Conservation (phyloP, 2,113 vertebrate species). For the Nipponia nippon region DNA sequence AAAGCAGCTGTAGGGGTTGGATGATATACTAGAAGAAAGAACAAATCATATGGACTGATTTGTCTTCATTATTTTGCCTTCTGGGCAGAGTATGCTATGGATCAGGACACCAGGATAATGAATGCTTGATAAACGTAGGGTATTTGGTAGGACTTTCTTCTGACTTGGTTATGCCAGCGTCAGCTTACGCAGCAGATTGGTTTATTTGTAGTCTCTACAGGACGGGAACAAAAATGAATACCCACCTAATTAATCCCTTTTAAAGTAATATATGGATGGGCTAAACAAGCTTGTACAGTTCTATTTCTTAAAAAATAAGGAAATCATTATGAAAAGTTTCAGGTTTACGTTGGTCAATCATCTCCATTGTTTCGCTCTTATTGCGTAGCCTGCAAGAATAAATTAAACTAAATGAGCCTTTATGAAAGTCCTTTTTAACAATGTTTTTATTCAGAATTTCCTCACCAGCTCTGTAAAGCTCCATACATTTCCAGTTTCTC, state of each 20-base stretch:
- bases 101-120: not conserved
- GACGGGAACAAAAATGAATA: not conserved
- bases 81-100: not conserved
- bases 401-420: constrained; percentile 29
- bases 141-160: not conserved
- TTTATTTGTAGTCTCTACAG: not conserved
- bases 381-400: constrained; percentile 5
- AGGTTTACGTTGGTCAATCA: constrained; percentile 51
- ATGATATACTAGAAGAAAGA: not conserved
- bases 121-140: not conserved
- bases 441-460: constrained; percentile 43
- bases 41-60: not conserved
- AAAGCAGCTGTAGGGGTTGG: not conserved
- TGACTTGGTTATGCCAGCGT: not conserved
- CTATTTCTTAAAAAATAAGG: constrained; percentile 42
- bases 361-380: constrained; percentile 21
- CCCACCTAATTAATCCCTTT: not conserved
- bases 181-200: not conserved
- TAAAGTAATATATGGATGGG: not conserved
- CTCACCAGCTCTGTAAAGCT: not conserved
- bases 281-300: constrained; percentile 13
- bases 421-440: not conserved
- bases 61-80: not conserved
- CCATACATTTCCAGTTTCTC: constrained; percentile 38
- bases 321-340: constrained; percentile 43